A percentile compares a stretch with the other conserved stretches of the same genome.
Conservation (phyloP, 2,797 vertebrate species). For the Serranus cabrilla region DNA sequence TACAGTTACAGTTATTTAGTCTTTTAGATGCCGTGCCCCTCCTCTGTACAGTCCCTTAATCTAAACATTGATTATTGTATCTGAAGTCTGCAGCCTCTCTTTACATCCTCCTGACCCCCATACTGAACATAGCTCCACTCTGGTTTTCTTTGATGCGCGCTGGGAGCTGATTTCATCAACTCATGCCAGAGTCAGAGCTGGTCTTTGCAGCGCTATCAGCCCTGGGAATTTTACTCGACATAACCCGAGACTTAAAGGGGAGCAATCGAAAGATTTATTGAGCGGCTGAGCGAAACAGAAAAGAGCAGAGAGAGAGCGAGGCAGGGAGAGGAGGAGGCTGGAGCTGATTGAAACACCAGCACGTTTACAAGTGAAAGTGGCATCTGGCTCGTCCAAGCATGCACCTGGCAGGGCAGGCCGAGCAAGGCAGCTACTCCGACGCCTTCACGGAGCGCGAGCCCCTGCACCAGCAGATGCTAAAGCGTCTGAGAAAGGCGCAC, state of each 20-base stretch:
- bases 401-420: conserved; percentile 69
- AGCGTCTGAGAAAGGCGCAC: conserved; percentile 55
- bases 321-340: background rate
- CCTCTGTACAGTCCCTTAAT: background rate
- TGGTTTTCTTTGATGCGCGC: conserved; percentile 14
- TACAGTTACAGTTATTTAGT: too few relatives aligned
- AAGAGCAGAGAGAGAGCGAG: conserved; percentile 29
- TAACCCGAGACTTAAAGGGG: conserved; percentile 15
- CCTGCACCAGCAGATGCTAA: conserved; percentile 69
- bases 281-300: conserved; percentile 31
- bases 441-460: background rate
- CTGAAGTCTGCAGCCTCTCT: background rate
- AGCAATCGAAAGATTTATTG: conserved; percentile 46
- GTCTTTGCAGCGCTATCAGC: background rate
- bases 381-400: conserved; percentile 58
- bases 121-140: background rate
- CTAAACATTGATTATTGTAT: background rate
- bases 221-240: conserved; percentile 8
- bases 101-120: background rate
- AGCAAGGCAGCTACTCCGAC: conserved; percentile 2
- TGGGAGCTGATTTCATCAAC: conserved; percentile 22
- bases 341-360: conserved; percentile 19
- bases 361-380: conserved; percentile 2
- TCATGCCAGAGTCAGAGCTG: background rate
- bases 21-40: too few relatives aligned